Evolutionary conservation across 2,888 invertebrate genomes (phyloP).

Genomic region (Microctonus brassicae): DNA sequence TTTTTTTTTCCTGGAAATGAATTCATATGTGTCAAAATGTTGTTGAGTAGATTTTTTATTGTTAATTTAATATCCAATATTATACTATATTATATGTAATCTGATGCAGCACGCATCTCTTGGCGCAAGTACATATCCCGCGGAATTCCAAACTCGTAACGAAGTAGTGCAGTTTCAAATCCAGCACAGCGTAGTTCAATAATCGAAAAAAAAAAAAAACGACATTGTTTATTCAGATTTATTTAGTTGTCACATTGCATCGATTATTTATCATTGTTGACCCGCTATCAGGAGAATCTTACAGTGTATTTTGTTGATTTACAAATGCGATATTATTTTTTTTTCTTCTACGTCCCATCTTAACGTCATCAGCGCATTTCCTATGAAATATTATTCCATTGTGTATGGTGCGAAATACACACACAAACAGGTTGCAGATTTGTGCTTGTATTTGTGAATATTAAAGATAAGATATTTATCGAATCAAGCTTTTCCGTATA

Average conservation of each 20-base stretch:
- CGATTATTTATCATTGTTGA: constrained; percentile 2
- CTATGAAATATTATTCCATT: background rate
- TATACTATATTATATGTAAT: no score
- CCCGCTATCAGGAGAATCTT: background rate
- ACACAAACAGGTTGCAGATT: background rate
- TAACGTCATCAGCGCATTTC: background rate
- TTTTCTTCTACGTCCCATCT: background rate
- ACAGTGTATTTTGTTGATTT: background rate
- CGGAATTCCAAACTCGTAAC: background rate
- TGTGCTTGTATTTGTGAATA: background rate
- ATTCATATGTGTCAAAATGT: background rate
- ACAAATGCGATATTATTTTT: background rate
- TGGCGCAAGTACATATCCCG: constrained; percentile 13
- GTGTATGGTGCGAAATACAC: no score
- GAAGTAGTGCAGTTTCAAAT: constrained; percentile 6
- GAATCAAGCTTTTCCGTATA: background rate
- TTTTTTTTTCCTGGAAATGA: no score
- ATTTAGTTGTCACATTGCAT: background rate
- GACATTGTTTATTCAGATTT: background rate
- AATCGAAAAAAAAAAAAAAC: background rate
- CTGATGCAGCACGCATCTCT: constrained; percentile 19
- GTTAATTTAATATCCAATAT: no score
- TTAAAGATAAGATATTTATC: background rate
- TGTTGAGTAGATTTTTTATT: background rate
- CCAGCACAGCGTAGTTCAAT: background rate